Evolutionary conservation across 2,113 vertebrate species (phyloP), one percentile per base, ranked within the genome.

Genomic region (Polyodon spathula): DNA sequence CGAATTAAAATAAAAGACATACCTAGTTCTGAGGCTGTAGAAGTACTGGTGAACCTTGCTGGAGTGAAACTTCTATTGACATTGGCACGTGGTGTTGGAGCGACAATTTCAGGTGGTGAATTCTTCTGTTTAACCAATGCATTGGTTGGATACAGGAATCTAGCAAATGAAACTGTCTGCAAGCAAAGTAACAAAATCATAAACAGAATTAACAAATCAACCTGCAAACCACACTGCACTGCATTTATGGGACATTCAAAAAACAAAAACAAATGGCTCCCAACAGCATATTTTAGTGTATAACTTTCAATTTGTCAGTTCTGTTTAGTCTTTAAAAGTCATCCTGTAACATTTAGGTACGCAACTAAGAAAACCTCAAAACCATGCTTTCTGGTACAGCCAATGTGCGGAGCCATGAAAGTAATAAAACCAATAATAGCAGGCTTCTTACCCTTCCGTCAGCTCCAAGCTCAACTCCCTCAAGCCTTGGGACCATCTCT

Each of bases 101-200:
- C 61, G 0, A 84, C 79, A 68, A 76, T 50, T 5, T 96, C 90
- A 0, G 74, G 67, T 1, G 54, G 38, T 0, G 82, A 63, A 1
- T 76, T 83, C 77, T 93, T 94, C 71, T 87, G 86, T 12, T 83
- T 73, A 38, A 94, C 91, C 37, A 98, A 79, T 8, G 95, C 96
- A 0, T 97, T 95, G 44, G 95, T 98, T 0, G 95, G 92, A 62
- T 93, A 94, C 67, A 98, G 71, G 83, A 94, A 97, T 80, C 90
- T 93, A 63, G 95, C 93, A 58, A 98, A 98, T 37, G 96, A 98
- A 70, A 98, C 95, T 0, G 96, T 92, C 96, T 97, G 79, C 40
- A 66, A 58, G 61, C 16, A 38, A 0, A n/a, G n/a, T n/a, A n/a
- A 58, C 51, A 63, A 38, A 54, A 64, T 12, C 40, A 51, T 4